phyloP scores from a whole-genome alignment of 1,140 invertebrate genomes.

The Bombus affinis region DNA sequence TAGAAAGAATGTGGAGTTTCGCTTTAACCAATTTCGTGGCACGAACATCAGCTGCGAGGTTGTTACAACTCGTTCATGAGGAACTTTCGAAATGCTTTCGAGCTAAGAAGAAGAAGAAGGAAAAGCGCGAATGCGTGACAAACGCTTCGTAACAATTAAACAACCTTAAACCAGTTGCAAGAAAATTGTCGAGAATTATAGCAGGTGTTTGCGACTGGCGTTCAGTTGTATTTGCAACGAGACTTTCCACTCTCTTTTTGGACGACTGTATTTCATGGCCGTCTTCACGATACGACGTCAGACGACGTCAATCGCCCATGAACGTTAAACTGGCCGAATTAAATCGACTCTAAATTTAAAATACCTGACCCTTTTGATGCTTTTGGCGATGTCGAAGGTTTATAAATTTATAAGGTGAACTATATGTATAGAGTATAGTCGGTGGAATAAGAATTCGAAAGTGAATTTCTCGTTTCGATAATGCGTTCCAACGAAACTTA shows the following conservation, averaged over 20 bases:
- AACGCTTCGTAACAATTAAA: conserved; percentile 5
- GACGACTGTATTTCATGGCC: neutral
- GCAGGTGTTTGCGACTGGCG: neutral
- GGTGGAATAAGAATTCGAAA: neutral
- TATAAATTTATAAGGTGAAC: neutral
- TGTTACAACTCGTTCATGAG: neutral
- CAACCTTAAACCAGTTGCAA: neutral
- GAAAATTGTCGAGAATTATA: neutral
- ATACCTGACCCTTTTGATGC: neutral
- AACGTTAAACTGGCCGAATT: neutral
- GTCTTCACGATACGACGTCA: neutral
- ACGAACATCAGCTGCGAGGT: neutral
- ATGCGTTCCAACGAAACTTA: no score
- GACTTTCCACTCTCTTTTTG: neutral
- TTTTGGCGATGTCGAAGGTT: neutral
- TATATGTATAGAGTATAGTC: neutral
- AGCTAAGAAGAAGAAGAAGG: neutral
- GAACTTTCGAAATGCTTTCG: neutral
- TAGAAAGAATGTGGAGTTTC: conserved; percentile 30
- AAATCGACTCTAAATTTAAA: neutral
- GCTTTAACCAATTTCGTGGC: conserved; percentile 19
- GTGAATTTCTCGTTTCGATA: neutral
- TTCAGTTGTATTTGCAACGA: neutral
- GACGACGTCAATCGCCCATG: neutral
- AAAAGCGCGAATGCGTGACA: neutral